These are phyloP conservation scores for Odontocerum albicorne DNA, from an alignment of 2,888 invertebrate species.

Conservation along the genomic window DNA sequence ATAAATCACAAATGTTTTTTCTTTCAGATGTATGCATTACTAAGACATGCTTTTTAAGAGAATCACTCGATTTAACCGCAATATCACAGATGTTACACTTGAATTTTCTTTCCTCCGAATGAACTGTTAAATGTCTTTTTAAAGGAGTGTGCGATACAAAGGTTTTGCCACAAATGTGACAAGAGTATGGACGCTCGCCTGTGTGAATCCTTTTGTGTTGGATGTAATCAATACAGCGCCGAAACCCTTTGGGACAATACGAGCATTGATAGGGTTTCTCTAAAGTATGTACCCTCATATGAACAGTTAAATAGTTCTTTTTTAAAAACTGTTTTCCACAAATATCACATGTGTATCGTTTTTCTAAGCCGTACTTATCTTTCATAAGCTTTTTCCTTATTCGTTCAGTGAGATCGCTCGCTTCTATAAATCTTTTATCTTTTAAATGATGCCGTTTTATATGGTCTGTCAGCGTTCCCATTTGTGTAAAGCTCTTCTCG, in stretches of 20 bases:
- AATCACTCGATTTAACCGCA: slow-evolving; percentile 19
- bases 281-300: slow-evolving; percentile 49
- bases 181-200: slow-evolving; percentile 27
- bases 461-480: slow-evolving; percentile 23
- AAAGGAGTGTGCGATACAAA: slow-evolving; percentile 18
- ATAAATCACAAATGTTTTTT: slow-evolving; percentile 48
- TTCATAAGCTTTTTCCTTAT: slow-evolving; percentile 11
- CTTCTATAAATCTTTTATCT: slow-evolving; percentile 11
- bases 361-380: slow-evolving; percentile 2
- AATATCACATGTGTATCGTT: slow-evolving; percentile 43
- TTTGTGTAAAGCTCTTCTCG: slow-evolving; percentile 21
- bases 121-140: slow-evolving; percentile 22
- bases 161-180: slow-evolving; percentile 24
- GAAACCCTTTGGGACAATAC: slow-evolving; percentile 45
- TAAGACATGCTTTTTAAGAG: slow-evolving; percentile 26
- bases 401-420: slow-evolving; percentile 10
- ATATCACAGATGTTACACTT: slow-evolving; percentile 27
- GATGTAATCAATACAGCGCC: slow-evolving; percentile 44
- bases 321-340: slow-evolving; percentile 50
- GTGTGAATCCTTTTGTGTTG: slow-evolving; percentile 46
- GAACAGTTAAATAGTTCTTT: slow-evolving; percentile 45
- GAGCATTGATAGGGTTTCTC: slow-evolving; percentile 50
- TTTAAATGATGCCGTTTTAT: slow-evolving; percentile 18
- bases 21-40: slow-evolving; percentile 48
- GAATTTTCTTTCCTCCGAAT: slow-evolving; percentile 27